Base-by-base conservation (phyloP, 1,140 invertebrate genomes). In the Heliconius hewitsoni region DNA sequence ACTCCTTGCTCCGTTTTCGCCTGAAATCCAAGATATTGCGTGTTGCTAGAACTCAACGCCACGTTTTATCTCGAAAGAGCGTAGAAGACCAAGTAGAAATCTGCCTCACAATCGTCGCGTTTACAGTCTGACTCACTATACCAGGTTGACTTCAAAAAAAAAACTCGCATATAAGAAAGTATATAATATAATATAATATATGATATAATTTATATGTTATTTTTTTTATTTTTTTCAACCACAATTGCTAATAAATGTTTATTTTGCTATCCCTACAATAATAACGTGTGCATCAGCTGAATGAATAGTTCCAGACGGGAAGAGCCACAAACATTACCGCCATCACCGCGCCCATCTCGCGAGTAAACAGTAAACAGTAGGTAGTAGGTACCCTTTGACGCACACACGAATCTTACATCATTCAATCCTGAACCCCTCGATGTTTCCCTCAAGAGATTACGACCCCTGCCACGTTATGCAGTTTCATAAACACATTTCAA, bases 271-370 rank as follows among this genome's bases (percentile, higher is more conserved):
- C 70, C 27, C 27, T 71, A 71, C 70, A 37, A n/a, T 34, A 34
- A 71, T 71, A 19, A 71, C 70, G 16, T 71, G 18, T 71, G 84
- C 81, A 85, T 81, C 78, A 78, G 76, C 57, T 76, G 84, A 82
- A 83, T 92, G 87, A 91, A 90, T 91, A 87, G 89, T 86, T 84
- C 79, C 82, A 88, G 85, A 86, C 85, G 82, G 82, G 80, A 74
- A 82, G 79, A 84, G 85, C 87, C 88, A 88, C 91, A 91, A 91
- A 91, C 91, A 89, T 86, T 85, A 85, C 84, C 76, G 52, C 87
- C 86, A 88, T 88, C 87, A 86, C 83, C 84, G 86, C 86, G 83
- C 84, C 83, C 88, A 91, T 91, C 87, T 89, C 89, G 84, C 87
- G 85, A 87, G 86, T 82, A 92, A 93, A 93, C 91, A 93, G 84